Evolutionary conservation across 2,797 vertebrate genomes (phyloP), one percentile per base, ranked within the genome.

Genomic region (Triplophysa bombifrons): DNA sequence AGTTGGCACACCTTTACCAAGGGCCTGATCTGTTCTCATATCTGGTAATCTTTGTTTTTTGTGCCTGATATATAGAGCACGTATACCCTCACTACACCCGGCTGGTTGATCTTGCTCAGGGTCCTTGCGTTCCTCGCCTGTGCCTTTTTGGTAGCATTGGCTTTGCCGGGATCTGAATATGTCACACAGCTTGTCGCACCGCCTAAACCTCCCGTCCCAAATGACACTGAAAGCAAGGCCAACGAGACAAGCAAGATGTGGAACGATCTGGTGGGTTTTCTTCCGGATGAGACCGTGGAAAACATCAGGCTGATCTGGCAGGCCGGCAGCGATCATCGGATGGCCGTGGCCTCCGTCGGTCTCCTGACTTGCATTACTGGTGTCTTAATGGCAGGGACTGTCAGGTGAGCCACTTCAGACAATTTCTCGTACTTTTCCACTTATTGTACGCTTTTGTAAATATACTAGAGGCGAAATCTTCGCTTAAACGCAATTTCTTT

Each of bases 351-450:
- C 19, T 89, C 92, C 7, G 82, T 93, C 38, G 98, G 97, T 60
- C 90, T 99, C 77, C 74, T 96, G 84, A 94, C 95, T 71, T 99
- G 96, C 88, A 85, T 98, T 67, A 88, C 94, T 77, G 94, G 95
- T 77, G 91, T 98, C 90, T 85, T 97, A 80, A 88, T 98, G 80
- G 97, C 95, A 0, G 97, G 97, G 60, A 91, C 95, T 41, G 80
- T 91, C 85, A 95, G 98, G 98, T 98, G 80, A 0, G 91, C 84
- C 2, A 4, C 6, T 50, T 0, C 10, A 41, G 7, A n/a, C 0
- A 0, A 1, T 25, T 58, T 13, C 20, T 58, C 13, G 56, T 7
- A 38, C 7, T 38, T 38, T 38, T 38, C 34, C n/a, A n/a, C 53
- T 55, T 58, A 12, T 13, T 2, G 13, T 16, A 30, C 14, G 14